A percentile compares a stretch with the other conserved stretches of the same genome.
These are phyloP conservation scores for Marronus borbonicus DNA, from an alignment of 2,888 invertebrate species.

Conservation along the genomic window DNA sequence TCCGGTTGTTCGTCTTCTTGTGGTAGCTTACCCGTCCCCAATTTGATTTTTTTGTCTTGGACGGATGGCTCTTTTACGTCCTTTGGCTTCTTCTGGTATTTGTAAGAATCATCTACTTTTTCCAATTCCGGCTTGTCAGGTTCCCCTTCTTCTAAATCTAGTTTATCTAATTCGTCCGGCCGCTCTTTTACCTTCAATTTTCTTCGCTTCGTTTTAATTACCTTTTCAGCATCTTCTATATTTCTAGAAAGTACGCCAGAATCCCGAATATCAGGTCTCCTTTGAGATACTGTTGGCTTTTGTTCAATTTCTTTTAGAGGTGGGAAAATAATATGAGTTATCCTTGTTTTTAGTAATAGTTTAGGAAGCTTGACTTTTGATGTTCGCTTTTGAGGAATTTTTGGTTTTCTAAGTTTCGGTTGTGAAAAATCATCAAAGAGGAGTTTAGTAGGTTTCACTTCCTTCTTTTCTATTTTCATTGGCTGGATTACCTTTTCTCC, in stretches of 20 bases:
- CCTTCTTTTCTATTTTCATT: slow-evolving; percentile 76
- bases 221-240: slow-evolving; percentile 69
- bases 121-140: slow-evolving; percentile 67
- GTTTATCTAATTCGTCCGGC: slow-evolving; percentile 67
- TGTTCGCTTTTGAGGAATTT: slow-evolving; percentile 62
- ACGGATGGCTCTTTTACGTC: slow-evolving; percentile 57
- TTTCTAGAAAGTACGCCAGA: slow-evolving; percentile 71
- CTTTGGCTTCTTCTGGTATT: slow-evolving; percentile 57
- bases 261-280: slow-evolving; percentile 65
- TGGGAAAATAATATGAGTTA: slow-evolving; percentile 73
- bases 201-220: slow-evolving; percentile 64
- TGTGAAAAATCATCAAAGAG: slow-evolving; percentile 77
- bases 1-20: slow-evolving; percentile 61
- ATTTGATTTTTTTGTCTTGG: slow-evolving; percentile 61
- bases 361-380: slow-evolving; percentile 73
- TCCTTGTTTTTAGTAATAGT: slow-evolving; percentile 80
- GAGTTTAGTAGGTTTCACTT: slow-evolving; percentile 75
- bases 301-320: slow-evolving; percentile 64
- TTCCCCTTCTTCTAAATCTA: slow-evolving; percentile 69
- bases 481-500: slow-evolving; percentile 66
- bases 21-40: slow-evolving; percentile 66
- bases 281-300: slow-evolving; percentile 64
- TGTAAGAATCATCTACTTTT: slow-evolving; percentile 65
- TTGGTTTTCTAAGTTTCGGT: slow-evolving; percentile 75
- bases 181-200: slow-evolving; percentile 67